Evolutionary conservation across 2,888 invertebrate genomes (phyloP).

Genomic region (Latrodectus elegans): DNA sequence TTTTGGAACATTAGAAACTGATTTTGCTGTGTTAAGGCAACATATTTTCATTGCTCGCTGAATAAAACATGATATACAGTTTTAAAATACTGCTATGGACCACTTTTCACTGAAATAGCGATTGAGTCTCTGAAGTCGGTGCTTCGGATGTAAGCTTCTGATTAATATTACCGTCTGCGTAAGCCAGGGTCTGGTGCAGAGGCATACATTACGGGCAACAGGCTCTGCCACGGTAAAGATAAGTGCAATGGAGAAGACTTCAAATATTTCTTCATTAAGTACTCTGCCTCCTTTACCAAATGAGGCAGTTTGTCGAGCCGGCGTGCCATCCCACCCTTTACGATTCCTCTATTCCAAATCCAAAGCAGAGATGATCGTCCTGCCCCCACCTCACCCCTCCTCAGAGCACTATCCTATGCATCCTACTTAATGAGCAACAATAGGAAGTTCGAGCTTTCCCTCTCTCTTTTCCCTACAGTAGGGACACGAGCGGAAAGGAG

Average conservation of each 20-base stretch:
- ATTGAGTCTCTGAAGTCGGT: background rate
- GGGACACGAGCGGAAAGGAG: background rate
- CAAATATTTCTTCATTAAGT: constrained; percentile 65
- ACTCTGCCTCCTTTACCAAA: constrained; percentile 39
- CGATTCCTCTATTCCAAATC: constrained; percentile 6
- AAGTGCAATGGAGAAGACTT: constrained; percentile 40
- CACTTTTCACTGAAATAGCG: too few relatives aligned
- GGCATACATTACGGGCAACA: constrained; percentile 35
- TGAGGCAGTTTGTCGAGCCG: constrained; percentile 53
- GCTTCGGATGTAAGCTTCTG: background rate
- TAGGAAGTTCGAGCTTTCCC: background rate
- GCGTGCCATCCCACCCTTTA: background rate
- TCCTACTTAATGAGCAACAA: constrained; percentile 53
- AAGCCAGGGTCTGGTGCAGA: background rate
- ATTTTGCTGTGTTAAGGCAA: too few relatives aligned
- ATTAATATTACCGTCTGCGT: constrained; percentile 19
- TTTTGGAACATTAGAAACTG: too few relatives aligned
- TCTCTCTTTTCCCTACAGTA: background rate
- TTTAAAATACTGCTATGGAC: too few relatives aligned
- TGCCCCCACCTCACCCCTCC: background rate
- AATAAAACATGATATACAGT: too few relatives aligned
- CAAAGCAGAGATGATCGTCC: constrained; percentile 5
- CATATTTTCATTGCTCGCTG: too few relatives aligned
- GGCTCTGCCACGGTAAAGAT: constrained; percentile 26
- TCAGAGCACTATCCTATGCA: background rate